A percentile compares a stretch with the other conserved stretches of the same genome.
These are phyloP conservation scores for Phortica variegata DNA, from an alignment of 1,140 invertebrate species.

Conservation along the genomic window DNA sequence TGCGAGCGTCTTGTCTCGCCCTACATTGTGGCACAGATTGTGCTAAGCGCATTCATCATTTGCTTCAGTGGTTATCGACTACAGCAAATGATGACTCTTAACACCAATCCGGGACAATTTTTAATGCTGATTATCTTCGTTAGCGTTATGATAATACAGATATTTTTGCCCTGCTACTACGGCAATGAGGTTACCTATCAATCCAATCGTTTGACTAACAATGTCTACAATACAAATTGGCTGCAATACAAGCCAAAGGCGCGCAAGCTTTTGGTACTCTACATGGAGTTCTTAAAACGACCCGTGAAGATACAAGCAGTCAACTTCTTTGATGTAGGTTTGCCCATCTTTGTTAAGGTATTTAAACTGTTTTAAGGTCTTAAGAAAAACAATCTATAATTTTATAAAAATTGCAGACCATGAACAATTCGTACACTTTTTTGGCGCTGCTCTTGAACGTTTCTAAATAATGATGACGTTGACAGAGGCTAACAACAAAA, in stretches of 20 bases:
- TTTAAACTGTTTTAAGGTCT: background rate
- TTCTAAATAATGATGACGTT: slow-evolving; percentile 35
- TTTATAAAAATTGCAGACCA: slow-evolving; percentile 24
- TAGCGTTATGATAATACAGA: slow-evolving; percentile 45
- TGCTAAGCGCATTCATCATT: slow-evolving; percentile 49
- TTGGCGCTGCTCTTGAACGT: slow-evolving; percentile 43
- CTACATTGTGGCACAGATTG: slow-evolving; percentile 38
- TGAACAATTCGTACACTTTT: slow-evolving; percentile 49
- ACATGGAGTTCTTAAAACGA: slow-evolving; percentile 42
- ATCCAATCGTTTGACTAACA: slow-evolving; percentile 33
- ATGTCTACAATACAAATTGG: slow-evolving; percentile 43
- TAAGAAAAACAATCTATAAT: background rate
- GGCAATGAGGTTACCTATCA: slow-evolving; percentile 41
- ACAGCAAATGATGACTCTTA: slow-evolving; percentile 26
- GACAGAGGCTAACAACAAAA: too few species aligned
- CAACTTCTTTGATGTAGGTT: slow-evolving; percentile 40
- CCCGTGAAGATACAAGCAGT: slow-evolving; percentile 35
- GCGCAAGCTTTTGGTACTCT: slow-evolving; percentile 30
- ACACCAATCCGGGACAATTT: slow-evolving; percentile 39
- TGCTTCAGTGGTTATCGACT: slow-evolving; percentile 47
- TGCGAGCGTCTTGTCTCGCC: slow-evolving; percentile 37
- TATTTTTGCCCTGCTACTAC: slow-evolving; percentile 45
- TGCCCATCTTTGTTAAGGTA: slow-evolving; percentile 48
- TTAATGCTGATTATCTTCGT: slow-evolving; percentile 44
- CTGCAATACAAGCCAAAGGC: slow-evolving; percentile 15